Evolutionary conservation across 1,140 invertebrate species (phyloP).

Genomic region (Rhynchophorus ferrugineus): DNA sequence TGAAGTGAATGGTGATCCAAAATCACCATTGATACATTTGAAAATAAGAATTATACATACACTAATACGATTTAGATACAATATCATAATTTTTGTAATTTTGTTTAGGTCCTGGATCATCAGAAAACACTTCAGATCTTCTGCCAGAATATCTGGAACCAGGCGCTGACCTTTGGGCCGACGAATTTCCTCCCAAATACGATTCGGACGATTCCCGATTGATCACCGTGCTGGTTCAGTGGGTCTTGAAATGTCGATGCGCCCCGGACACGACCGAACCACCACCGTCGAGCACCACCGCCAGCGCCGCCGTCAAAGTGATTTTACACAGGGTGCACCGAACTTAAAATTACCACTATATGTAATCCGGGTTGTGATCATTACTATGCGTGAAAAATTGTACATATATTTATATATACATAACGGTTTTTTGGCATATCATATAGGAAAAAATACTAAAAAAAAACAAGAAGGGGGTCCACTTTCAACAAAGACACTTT

Average conservation of each 20-base stretch:
- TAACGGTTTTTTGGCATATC: neutral
- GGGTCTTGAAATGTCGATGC: constrained; percentile 38
- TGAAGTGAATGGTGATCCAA: no score
- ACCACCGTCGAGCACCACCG: constrained; percentile 13
- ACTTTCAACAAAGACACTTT: neutral
- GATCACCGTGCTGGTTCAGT: constrained; percentile 34
- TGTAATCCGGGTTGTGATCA: neutral
- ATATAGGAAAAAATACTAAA: neutral
- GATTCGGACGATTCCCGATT: constrained; percentile 26
- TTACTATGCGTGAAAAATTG: neutral
- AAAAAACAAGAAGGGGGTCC: neutral
- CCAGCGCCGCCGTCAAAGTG: constrained; percentile 15
- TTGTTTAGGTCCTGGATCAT: constrained; percentile 18
- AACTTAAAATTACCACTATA: constrained; percentile 21
- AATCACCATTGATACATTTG: no score
- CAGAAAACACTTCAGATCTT: constrained; percentile 26
- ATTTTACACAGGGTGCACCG: constrained; percentile 37
- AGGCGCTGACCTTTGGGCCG: constrained; percentile 34
- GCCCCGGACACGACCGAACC: constrained; percentile 13
- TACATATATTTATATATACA: neutral
- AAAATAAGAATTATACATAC: no score
- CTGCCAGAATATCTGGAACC: constrained; percentile 36
- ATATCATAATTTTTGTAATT: no score
- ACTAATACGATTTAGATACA: no score
- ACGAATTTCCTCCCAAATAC: constrained; percentile 23